These are phyloP conservation scores for Heliornis fulica DNA, from an alignment of 2,113 vertebrate species.

Conservation along the genomic window DNA sequence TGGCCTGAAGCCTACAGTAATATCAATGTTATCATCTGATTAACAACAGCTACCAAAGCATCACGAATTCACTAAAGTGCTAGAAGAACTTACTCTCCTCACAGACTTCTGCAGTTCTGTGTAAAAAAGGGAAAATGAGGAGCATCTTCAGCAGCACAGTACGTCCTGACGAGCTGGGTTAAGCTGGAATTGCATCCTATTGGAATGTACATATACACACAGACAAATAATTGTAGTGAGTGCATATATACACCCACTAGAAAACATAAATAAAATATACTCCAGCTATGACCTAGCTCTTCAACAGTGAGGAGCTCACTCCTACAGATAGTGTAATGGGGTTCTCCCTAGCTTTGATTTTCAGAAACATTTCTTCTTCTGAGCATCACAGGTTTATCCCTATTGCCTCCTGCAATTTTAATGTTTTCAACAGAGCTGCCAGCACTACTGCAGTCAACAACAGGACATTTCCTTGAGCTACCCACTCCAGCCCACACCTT, in stretches of 20 bases:
- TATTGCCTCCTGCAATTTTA: background rate
- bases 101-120: background rate
- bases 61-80: background rate
- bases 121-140: background rate
- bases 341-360: background rate
- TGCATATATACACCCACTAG: background rate
- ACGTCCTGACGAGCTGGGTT: background rate
- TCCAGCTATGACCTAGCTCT: background rate
- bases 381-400: background rate
- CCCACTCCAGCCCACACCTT: rapidly evolving
- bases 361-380: background rate
- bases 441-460: background rate
- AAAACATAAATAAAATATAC: background rate
- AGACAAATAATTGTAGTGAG: background rate
- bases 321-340: too few species aligned
- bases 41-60: background rate
- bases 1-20: background rate
- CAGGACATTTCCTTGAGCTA: background rate
- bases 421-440: background rate
- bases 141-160: background rate
- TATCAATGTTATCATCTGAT: background rate
- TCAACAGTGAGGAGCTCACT: background rate
- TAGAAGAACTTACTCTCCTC: background rate
- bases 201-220: rapidly evolving
- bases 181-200: background rate